Evolutionary conservation across 2,888 invertebrate genomes (phyloP).

Genomic region (Amphipoea lucens): DNA sequence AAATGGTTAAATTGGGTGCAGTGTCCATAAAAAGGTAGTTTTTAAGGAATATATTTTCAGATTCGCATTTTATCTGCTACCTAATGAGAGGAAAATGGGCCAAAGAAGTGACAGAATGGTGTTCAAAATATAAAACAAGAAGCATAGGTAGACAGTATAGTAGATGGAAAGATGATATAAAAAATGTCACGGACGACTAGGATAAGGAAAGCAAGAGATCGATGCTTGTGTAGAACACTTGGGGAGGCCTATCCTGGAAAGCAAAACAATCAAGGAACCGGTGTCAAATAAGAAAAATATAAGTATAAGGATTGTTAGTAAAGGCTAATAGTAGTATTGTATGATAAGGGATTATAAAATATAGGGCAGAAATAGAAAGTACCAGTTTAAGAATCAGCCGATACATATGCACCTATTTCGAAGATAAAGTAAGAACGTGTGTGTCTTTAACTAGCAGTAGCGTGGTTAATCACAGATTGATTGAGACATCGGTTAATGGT

Average conservation of each 20-base stretch:
- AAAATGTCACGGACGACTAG: not conserved
- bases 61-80: not conserved
- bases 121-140: not conserved
- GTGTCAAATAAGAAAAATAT: not conserved
- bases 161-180: not conserved
- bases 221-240: not conserved
- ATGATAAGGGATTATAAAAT: not conserved
- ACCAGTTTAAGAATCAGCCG: slow-evolving; percentile 7
- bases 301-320: too few species aligned
- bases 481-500: slow-evolving; percentile 21
- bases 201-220: not conserved
- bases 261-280: not conserved
- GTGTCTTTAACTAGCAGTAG: not conserved
- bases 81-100: not conserved
- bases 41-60: not conserved
- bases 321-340: not conserved
- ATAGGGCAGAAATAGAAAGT: not conserved
- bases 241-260: not conserved
- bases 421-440: not conserved
- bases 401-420: not conserved
- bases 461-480: slow-evolving; percentile 29
- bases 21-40: not conserved
- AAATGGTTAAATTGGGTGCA: slow-evolving; percentile 10
- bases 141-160: not conserved
- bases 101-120: not conserved